These are phyloP conservation scores for Tokudaia tokunoshimensis DNA, from an alignment of 2,797 vertebrate species.

Conservation along the genomic window DNA sequence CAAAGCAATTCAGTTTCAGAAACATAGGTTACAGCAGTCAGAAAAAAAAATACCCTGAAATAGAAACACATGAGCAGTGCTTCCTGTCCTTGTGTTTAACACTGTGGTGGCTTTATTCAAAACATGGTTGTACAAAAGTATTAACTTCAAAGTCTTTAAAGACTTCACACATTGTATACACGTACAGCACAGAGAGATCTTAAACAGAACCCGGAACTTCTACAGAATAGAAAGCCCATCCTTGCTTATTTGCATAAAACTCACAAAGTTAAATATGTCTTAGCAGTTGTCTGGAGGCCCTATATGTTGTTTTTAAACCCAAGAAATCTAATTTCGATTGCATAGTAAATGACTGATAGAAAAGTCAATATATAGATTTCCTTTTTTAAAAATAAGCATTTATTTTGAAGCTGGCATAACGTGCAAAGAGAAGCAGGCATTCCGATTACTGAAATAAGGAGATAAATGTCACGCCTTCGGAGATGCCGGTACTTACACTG, in stretches of 20 bases:
- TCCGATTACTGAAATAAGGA: slow-evolving; percentile 36
- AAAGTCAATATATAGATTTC: slow-evolving; percentile 78
- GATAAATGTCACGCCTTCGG: slow-evolving; percentile 55
- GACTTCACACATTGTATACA: slow-evolving; percentile 92
- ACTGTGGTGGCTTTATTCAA: slow-evolving; percentile 92
- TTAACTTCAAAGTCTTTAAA: slow-evolving; percentile 88
- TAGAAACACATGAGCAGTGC: slow-evolving; percentile 81
- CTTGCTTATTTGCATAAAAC: slow-evolving; percentile 89
- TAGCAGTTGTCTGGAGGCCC: slow-evolving; percentile 87
- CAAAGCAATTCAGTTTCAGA: slow-evolving; percentile 88
- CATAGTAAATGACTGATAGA: slow-evolving; percentile 82
- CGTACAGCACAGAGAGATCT: slow-evolving; percentile 92
- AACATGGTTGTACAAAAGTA: slow-evolving; percentile 90
- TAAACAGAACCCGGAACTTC: slow-evolving; percentile 90
- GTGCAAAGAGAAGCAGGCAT: slow-evolving; percentile 38
- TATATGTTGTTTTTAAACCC: slow-evolving; percentile 79
- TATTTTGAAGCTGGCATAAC: slow-evolving; percentile 51
- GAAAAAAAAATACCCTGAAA: slow-evolving; percentile 44
- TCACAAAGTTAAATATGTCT: slow-evolving; percentile 86
- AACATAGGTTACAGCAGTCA: slow-evolving; percentile 88
- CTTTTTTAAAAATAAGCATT: slow-evolving; percentile 74
- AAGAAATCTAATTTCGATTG: slow-evolving; percentile 80
- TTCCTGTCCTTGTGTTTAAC: slow-evolving; percentile 88
- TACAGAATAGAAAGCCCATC: slow-evolving; percentile 91
- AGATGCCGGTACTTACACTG: slow-evolving; percentile 22